Conservation (phyloP, 2,888 invertebrate species). For the Isoperla grammatica region DNA sequence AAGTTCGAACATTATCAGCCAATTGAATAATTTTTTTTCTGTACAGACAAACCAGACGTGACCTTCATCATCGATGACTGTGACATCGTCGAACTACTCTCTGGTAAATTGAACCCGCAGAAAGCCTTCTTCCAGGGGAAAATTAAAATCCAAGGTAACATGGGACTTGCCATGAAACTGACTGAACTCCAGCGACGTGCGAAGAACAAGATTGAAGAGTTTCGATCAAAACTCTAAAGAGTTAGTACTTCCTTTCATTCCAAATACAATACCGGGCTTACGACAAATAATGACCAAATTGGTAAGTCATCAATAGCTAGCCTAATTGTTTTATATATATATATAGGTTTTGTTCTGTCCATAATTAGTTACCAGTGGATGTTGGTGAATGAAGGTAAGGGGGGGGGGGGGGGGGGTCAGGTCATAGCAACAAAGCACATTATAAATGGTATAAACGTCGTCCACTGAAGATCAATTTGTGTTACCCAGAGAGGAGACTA, state of each 20-base stretch:
- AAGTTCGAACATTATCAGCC: too few species aligned
- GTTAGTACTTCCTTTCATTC: background rate
- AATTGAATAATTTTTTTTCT: slow-evolving; percentile 2
- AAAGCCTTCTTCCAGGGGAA: slow-evolving; percentile 96
- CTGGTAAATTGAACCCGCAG: slow-evolving; percentile 89
- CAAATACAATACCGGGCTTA: background rate
- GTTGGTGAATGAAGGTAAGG: too few species aligned
- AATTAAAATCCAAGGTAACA: slow-evolving; percentile 93
- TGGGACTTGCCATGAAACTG: slow-evolving; percentile 93
- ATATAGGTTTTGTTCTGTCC: slow-evolving; percentile 2
- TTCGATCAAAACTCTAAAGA: slow-evolving; percentile 68
- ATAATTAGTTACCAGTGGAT: background rate
- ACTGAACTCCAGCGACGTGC: slow-evolving; percentile 74
- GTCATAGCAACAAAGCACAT: too few species aligned
- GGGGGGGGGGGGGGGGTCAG: too few species aligned
- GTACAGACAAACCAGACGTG: slow-evolving; percentile 79
- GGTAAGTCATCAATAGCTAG: background rate
- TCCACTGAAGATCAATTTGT: too few species aligned
- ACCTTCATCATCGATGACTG: slow-evolving; percentile 84
- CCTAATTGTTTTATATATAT: background rate
- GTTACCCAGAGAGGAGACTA: too few species aligned
- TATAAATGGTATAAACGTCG: too few species aligned
- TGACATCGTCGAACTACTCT: slow-evolving; percentile 80
- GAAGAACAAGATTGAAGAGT: slow-evolving; percentile 62
- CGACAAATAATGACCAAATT: background rate